Evolutionary conservation across 2,113 vertebrate species (phyloP), one percentile per base, ranked within the genome.

Genomic region (Psittacula cyanocephala): DNA sequence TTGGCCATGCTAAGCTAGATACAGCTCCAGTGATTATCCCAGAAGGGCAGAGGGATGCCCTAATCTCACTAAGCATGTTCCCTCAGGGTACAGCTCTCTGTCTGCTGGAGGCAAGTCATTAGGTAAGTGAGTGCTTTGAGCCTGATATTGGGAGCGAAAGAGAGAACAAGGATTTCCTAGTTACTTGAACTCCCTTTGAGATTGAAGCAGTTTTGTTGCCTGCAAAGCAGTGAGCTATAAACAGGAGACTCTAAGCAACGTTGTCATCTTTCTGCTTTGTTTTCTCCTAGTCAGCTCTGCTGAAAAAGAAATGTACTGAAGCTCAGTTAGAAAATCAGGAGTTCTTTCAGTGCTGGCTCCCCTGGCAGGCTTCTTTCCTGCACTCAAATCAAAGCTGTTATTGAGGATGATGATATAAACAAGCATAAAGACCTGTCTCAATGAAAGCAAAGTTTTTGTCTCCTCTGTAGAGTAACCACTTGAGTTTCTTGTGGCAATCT

Each of bases 371-470:
- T 92, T n/a, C 37, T 78, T 75, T 69, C 62, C 76, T 81, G 53
- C 74, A 49, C 62, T 91, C 7, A 5, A 94, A 88, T 88, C 86
- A 75, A 84, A 90, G 65, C 44, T 72, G 77, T 80, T n/a, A 29
- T 31, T 39, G 81, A 76, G 47, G 65, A 65, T 23, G 78, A 74
- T 69, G 85, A 59, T 78, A 76, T 49, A 92, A 93, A 93, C 82
- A 94, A 92, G 80, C 57, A 76, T 52, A 88, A 96, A 81, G 80
- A 69, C 83, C 76, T 89, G 25, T 52, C 86, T n/a, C 65, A 78
- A 67, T 23, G n/a, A 84, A 89, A 91, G 88, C 37, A 79, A 84
- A 68, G 41, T 64, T 68, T 74, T 49, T 50, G 60, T 60, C 53
- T 93, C 27, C 33, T 37, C 47, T 92, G 62, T 29, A 52, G 77